Percentiles rank a stretch among this genome's conserved stretches.
Conservation (phyloP, 2,888 invertebrate genomes). For the Gastrophysa polygoni region DNA sequence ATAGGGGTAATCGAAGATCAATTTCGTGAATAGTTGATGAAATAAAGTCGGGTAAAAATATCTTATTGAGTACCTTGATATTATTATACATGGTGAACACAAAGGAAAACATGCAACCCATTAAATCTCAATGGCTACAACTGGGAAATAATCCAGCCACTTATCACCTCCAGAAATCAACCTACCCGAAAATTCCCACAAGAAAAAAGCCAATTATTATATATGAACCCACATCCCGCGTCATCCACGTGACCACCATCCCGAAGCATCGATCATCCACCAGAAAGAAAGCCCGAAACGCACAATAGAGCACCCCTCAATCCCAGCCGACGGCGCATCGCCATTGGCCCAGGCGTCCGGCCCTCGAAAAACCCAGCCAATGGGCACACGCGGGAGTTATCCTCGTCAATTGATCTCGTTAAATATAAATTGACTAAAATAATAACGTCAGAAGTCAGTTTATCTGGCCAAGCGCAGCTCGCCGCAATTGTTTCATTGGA, state of each 20-base stretch:
- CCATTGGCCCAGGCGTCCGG: constrained; percentile 34
- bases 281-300: constrained; percentile 17
- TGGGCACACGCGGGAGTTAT: constrained; percentile 46
- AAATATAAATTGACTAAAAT: constrained; percentile 61
- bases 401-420: constrained; percentile 56
- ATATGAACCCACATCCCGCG: constrained; percentile 45
- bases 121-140: background rate
- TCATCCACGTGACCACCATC: constrained; percentile 50
- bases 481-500: constrained; percentile 48
- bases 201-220: constrained; percentile 50
- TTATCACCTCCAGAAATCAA: constrained; percentile 17
- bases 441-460: constrained; percentile 59
- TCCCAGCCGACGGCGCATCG: constrained; percentile 1
- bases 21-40: too few relatives aligned
- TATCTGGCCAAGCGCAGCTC: constrained; percentile 30
- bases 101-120: constrained; percentile 1
- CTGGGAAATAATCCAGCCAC: constrained; percentile 10
- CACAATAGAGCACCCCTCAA: constrained; percentile 15
- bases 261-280: constrained; percentile 25
- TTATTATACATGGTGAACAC: background rate
- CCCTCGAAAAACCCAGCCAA: constrained; percentile 40
- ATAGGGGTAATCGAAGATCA: too few relatives aligned
- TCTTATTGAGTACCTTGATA: too few relatives aligned
- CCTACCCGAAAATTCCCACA: constrained; percentile 47
- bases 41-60: too few relatives aligned